Conservation (phyloP, 2,113 vertebrate genomes). For the Melanostigma gelatinosum region DNA sequence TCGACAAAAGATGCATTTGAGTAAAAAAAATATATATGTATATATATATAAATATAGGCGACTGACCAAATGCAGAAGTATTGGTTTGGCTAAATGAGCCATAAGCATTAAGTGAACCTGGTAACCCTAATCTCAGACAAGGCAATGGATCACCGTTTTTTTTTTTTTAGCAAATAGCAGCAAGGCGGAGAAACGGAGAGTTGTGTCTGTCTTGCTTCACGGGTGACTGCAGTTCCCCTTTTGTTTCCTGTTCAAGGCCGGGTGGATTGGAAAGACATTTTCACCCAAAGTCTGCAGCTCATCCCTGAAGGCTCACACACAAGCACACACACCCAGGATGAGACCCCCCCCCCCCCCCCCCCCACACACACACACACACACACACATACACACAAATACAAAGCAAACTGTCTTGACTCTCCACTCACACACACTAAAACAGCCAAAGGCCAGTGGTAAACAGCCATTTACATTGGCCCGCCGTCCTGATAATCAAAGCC, state of each 20-base stretch:
- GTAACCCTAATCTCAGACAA: conserved; percentile 25
- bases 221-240: conserved; percentile 62
- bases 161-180: conserved; percentile 23
- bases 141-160: conserved; percentile 31
- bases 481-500: conserved; percentile 64
- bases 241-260: conserved; percentile 62
- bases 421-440: conserved; percentile 22
- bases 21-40: background rate
- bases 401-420: conserved; percentile 4
- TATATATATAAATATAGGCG: background rate
- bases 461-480: conserved; percentile 46
- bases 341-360: background rate
- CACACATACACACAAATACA: background rate
- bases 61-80: background rate
- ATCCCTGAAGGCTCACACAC: conserved; percentile 42
- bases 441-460: conserved; percentile 53
- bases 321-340: background rate
- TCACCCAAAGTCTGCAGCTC: conserved; percentile 50
- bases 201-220: conserved; percentile 57
- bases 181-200: conserved; percentile 12
- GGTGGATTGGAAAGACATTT: conserved; percentile 71
- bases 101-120: conserved; percentile 38
- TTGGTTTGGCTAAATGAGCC: background rate
- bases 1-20: background rate
- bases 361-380: background rate